Conservation (phyloP, 2,888 invertebrate genomes). For the Xestia rhomboidea region DNA sequence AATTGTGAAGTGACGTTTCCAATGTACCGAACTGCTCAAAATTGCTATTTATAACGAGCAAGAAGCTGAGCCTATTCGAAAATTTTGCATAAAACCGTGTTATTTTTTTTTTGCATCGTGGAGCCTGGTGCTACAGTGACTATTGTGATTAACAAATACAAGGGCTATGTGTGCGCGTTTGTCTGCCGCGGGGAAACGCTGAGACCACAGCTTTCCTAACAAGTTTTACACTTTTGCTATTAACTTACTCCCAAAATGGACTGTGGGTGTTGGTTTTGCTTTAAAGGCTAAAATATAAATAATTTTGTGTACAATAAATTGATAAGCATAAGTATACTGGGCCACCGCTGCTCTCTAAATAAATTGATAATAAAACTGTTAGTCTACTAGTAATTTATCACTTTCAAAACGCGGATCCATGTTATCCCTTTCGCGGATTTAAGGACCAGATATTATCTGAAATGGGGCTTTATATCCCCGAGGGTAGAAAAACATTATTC, state of each 20-base stretch:
- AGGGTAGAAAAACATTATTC: slow-evolving; percentile 61
- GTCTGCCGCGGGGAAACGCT: slow-evolving; percentile 30
- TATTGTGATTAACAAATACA: slow-evolving; percentile 54
- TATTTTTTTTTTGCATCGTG: slow-evolving; percentile 40
- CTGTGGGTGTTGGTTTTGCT: slow-evolving; percentile 59
- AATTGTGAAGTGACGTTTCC: background rate
- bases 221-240: slow-evolving; percentile 49
- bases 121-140: slow-evolving; percentile 37
- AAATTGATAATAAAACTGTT: slow-evolving; percentile 21
- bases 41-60: slow-evolving; percentile 46
- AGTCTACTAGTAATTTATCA: slow-evolving; percentile 54
- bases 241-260: slow-evolving; percentile 61
- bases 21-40: slow-evolving; percentile 27
- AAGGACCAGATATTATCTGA: slow-evolving; percentile 44
- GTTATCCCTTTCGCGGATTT: slow-evolving; percentile 37
- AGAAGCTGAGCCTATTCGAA: background rate
- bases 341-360: background rate
- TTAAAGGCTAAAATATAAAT: slow-evolving; percentile 45
- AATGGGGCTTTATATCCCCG: slow-evolving; percentile 38
- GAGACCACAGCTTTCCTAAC: slow-evolving; percentile 61
- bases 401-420: slow-evolving; percentile 18
- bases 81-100: slow-evolving; percentile 24
- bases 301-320: background rate
- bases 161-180: slow-evolving; percentile 32
- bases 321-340: too few species aligned